Conservation (phyloP, 1,140 invertebrate species). For the Drosophila seguyi region DNA sequence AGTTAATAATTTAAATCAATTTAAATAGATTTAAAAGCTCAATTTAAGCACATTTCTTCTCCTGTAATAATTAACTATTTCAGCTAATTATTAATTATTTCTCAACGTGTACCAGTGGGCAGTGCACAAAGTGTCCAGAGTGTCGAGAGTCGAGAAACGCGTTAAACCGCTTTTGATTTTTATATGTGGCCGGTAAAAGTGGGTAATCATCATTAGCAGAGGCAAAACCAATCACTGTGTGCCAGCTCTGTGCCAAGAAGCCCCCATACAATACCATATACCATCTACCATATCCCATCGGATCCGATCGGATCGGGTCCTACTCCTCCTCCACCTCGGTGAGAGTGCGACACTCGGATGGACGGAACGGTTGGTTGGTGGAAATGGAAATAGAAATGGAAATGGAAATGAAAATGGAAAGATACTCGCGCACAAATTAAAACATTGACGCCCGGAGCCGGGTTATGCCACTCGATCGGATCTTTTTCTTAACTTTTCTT, state of each 20-base stretch:
- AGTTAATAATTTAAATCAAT: background rate
- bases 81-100: slow-evolving; percentile 1
- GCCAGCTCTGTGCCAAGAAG: slow-evolving; percentile 36
- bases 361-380: too few relatives aligned
- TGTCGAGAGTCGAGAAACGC: slow-evolving; percentile 65
- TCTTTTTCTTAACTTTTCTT: slow-evolving; percentile 2
- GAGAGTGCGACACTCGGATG: slow-evolving; percentile 65
- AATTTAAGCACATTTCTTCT: background rate
- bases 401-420: slow-evolving; percentile 38
- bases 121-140: slow-evolving; percentile 42
- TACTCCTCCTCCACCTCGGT: slow-evolving; percentile 41
- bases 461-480: slow-evolving; percentile 34
- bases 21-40: background rate
- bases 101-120: slow-evolving; percentile 7
- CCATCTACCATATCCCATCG: slow-evolving; percentile 14
- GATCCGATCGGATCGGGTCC: slow-evolving; percentile 17
- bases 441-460: slow-evolving; percentile 36
- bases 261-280: slow-evolving; percentile 5
- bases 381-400: slow-evolving; percentile 48
- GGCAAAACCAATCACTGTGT: slow-evolving; percentile 71
- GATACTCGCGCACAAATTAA: slow-evolving; percentile 64
- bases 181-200: slow-evolving; percentile 72
- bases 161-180: slow-evolving; percentile 83
- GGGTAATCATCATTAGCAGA: slow-evolving; percentile 78
- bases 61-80: background rate